Evolutionary conservation across 1,140 invertebrate species (phyloP).

Genomic region (Brachionus angularis): DNA sequence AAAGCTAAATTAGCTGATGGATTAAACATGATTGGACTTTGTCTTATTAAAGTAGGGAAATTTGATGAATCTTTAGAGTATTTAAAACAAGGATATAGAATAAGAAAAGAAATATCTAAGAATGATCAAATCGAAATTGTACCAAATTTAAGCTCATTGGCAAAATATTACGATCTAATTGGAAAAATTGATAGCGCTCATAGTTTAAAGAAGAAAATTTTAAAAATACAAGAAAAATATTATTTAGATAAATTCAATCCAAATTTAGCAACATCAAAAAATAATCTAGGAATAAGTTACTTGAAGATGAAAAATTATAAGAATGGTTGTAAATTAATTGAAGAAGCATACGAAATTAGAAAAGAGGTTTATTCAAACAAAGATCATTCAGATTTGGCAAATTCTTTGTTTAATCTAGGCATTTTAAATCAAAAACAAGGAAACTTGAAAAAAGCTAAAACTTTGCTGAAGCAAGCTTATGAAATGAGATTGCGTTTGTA

Average conservation of each 20-base stretch:
- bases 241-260: neutral
- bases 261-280: conserved; percentile 7
- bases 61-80: neutral
- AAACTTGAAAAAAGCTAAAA: neutral
- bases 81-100: neutral
- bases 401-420: neutral
- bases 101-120: too few relatives aligned
- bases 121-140: too few relatives aligned
- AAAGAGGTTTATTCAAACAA: neutral
- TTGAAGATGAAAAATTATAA: neutral
- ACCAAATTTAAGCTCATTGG: neutral
- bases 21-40: neutral
- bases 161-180: neutral
- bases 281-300: neutral
- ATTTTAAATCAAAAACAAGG: neutral
- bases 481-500: too few relatives aligned
- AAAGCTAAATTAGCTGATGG: neutral
- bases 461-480: conserved; percentile 5
- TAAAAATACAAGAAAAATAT: conserved; percentile 25
- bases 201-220: neutral
- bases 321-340: neutral
- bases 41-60: neutral
- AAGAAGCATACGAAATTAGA: neutral
- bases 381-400: conserved; percentile 13
- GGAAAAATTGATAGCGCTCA: neutral